Evolutionary conservation across 2,888 invertebrate species (phyloP).

Genomic region (Torymus tubicola): DNA sequence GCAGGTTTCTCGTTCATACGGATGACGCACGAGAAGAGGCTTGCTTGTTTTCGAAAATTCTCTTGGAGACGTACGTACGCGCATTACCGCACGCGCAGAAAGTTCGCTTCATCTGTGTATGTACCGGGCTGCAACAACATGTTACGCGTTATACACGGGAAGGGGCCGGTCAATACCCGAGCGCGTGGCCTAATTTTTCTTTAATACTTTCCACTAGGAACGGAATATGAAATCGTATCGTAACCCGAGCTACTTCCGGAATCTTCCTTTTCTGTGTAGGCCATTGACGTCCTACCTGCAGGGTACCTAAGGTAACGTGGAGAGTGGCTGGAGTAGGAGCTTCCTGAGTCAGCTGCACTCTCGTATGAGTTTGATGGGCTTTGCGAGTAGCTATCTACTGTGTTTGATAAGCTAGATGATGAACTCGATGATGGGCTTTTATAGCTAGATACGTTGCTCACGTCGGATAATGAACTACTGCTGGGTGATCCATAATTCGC

Average conservation of each 20-base stretch:
- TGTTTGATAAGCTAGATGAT: conserved; percentile 59
- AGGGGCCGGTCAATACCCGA: neutral
- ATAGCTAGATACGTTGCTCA: conserved; percentile 46
- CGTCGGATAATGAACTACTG: conserved; percentile 41
- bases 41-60: neutral
- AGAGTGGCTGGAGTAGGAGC: conserved; percentile 67
- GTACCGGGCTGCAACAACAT: neutral
- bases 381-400: conserved; percentile 60
- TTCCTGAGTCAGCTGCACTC: conserved; percentile 47
- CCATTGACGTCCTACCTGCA: conserved; percentile 60
- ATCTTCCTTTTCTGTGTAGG: conserved; percentile 58
- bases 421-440: conserved; percentile 40
- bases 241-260: conserved; percentile 64
- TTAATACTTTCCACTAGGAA: conserved; percentile 66
- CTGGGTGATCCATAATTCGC: conserved; percentile 58
- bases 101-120: neutral
- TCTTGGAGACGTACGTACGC: neutral
- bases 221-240: conserved; percentile 74
- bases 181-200: conserved; percentile 16
- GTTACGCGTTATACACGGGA: neutral
- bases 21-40: neutral
- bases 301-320: conserved; percentile 67
- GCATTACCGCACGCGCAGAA: neutral
- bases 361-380: conserved; percentile 63
- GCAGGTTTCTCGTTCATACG: neutral